Evolutionary conservation across 2,888 invertebrate species (phyloP), one percentile per base, ranked within the genome.

Genomic region (Coenonympha arcania): DNA sequence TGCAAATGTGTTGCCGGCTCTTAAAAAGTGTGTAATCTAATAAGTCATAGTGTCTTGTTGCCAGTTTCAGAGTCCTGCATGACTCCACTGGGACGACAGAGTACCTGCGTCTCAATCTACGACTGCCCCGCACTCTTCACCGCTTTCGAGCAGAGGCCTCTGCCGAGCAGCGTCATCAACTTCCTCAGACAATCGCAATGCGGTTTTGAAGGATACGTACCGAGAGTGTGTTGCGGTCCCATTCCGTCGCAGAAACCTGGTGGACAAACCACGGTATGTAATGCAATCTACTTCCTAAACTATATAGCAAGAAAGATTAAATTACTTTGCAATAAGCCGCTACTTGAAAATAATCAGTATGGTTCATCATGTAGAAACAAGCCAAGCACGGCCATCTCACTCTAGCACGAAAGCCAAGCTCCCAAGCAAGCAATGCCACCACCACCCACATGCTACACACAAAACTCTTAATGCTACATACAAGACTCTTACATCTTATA

Each of bases 221-320:
- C 89, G 0, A 74, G 66, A 16, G 89, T 89, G 0, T 90, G 90
- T 66, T 90, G 90, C 52, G 85, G 85, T 1, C 77, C 80, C 0
- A 30, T 83, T 16, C 76, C 79, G 2, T 18, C 59, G 6, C 52
- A 60, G 2, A 45, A 46, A 36, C 22, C 45, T 2, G 37, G 50
- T 8, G 19, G 39, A 1, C 45, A 53, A 26, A 33, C 55, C 16
- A 56, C 60, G 24, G 62, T 62, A 51, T 57, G 50, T 44, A 36
- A 11, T 0, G 3, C 4, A 31, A 2, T 11, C 15, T 31, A 4
- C 26, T 4, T 26, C 8, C n/a, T n/a, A n/a, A n/a, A n/a, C n/a
- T n/a, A n/a, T n/a, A n/a, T n/a, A n/a, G n/a, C n/a, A n/a, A n/a
- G n/a, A n/a, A n/a, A n/a, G n/a, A n/a, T n/a, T n/a, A n/a, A n/a